Evolutionary conservation across 2,797 vertebrate species (phyloP).

Genomic region (Scomberomorus guttatus): DNA sequence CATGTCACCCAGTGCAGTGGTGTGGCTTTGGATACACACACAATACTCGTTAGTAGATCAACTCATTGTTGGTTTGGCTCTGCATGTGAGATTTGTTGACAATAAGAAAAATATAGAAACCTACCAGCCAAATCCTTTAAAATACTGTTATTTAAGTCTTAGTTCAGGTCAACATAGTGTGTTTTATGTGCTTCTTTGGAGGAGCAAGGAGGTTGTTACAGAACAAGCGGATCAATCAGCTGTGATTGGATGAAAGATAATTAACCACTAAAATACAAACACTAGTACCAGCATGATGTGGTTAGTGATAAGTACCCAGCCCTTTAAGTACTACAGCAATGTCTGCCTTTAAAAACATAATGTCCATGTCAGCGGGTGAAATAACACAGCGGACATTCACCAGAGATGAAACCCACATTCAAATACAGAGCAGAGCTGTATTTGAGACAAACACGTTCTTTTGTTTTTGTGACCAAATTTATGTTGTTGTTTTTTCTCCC

Average conservation of each 20-base stretch:
- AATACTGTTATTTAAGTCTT: too few relatives aligned
- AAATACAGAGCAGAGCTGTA: constrained; percentile 58
- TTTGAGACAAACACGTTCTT: constrained; percentile 47
- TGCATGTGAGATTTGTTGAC: too few relatives aligned
- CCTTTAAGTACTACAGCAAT: constrained; percentile 30
- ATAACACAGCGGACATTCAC: constrained; percentile 33
- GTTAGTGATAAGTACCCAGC: constrained; percentile 36
- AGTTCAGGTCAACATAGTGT: too few relatives aligned
- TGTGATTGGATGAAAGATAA: neutral
- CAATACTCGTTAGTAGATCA: too few relatives aligned
- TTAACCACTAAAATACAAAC: neutral
- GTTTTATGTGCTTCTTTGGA: neutral
- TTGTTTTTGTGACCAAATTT: neutral
- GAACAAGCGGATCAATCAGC: neutral
- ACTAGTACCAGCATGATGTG: neutral
- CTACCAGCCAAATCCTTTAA: too few relatives aligned
- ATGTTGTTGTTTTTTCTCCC: too few relatives aligned
- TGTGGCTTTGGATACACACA: too few relatives aligned
- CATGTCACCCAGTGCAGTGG: too few relatives aligned
- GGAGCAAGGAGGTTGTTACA: neutral
- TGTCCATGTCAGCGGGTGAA: neutral
- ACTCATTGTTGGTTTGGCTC: too few relatives aligned
- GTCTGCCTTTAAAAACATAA: neutral
- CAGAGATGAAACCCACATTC: constrained; percentile 57
- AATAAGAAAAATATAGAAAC: too few relatives aligned